phyloP scores from a whole-genome alignment of 2,888 invertebrate genomes.

The Heliconius erato region DNA sequence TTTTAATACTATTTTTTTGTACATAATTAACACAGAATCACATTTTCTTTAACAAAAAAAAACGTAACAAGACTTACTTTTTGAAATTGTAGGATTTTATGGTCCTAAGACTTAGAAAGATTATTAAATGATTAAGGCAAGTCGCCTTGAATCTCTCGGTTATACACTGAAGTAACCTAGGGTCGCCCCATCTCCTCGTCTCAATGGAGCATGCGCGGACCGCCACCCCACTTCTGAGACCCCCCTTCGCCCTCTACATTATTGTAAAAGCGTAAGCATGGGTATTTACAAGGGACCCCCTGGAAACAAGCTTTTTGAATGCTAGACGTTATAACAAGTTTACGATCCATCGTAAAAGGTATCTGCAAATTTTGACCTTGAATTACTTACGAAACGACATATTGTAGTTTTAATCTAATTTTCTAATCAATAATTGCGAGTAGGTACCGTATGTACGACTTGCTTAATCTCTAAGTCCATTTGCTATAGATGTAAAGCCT shows the following conservation, averaged over 20 bases:
- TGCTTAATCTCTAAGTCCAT: background rate
- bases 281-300: constrained; percentile 60
- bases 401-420: background rate
- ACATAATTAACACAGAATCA: background rate
- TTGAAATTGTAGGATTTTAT: constrained; percentile 76
- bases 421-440: background rate
- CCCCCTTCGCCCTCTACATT: constrained; percentile 65
- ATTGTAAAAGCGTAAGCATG: constrained; percentile 59
- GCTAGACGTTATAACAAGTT: constrained; percentile 51
- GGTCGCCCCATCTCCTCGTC: constrained; percentile 66
- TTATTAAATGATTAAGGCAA: constrained; percentile 50
- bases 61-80: constrained; percentile 70
- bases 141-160: constrained; percentile 65
- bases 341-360: constrained; percentile 40
- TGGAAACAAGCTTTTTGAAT: constrained; percentile 54
- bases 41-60: background rate
- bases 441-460: background rate
- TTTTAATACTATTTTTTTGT: background rate
- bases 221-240: constrained; percentile 69
- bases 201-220: constrained; percentile 81
- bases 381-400: background rate
- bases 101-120: constrained; percentile 67
- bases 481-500: no score
- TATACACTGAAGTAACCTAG: constrained; percentile 77
- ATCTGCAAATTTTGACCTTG: constrained; percentile 44